These are phyloP conservation scores for Papilio dardanus DNA, from an alignment of 1,140 invertebrate species.

Conservation along the genomic window DNA sequence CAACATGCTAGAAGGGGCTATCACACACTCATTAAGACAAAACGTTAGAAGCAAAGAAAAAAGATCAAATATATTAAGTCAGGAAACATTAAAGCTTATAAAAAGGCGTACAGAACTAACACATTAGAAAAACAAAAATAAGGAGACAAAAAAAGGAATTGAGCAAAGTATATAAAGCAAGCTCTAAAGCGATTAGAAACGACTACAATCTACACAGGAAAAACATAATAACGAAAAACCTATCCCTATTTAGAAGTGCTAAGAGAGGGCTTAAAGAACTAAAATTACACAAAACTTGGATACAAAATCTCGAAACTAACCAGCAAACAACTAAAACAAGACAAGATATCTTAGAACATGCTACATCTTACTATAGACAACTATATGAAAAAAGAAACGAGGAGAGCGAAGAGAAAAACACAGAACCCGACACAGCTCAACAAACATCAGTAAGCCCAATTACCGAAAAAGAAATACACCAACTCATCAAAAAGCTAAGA, in stretches of 20 bases:
- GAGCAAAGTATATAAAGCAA: background rate
- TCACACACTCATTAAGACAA: background rate
- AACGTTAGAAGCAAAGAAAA: background rate
- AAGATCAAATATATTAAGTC: background rate
- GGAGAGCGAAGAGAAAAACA: background rate
- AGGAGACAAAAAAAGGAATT: background rate
- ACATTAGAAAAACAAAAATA: background rate
- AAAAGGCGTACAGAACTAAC: constrained; percentile 5
- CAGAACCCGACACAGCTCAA: background rate
- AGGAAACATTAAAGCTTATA: background rate
- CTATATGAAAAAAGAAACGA: background rate
- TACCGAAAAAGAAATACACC: background rate
- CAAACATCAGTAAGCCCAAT: background rate
- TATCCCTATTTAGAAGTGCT: background rate
- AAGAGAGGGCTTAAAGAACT: constrained; percentile 4
- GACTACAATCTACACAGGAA: background rate
- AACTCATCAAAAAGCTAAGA: background rate
- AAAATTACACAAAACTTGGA: background rate
- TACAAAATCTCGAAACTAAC: background rate
- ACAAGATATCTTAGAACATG: background rate
- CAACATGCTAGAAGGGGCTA: constrained; percentile 26
- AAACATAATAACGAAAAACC: background rate
- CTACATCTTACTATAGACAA: background rate
- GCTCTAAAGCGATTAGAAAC: background rate
- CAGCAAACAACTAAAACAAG: background rate